Evolutionary conservation across 1,140 invertebrate species (phyloP).

Genomic region (Drosophila bipectinata): DNA sequence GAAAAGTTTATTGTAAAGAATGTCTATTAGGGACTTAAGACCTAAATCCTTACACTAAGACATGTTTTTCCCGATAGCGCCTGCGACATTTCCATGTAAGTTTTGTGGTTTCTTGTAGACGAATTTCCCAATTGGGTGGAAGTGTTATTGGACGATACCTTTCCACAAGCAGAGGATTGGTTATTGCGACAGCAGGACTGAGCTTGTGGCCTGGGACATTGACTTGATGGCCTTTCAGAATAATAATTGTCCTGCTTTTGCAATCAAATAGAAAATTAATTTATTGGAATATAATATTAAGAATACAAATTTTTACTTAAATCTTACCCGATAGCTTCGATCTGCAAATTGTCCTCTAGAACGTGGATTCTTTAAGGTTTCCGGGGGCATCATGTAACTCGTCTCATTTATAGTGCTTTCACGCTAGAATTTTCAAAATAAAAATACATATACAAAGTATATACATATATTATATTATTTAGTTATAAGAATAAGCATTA

Average conservation of each 20-base stretch:
- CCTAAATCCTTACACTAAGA: neutral
- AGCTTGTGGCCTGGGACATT: neutral
- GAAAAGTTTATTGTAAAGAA: neutral
- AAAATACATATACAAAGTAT: too few species aligned
- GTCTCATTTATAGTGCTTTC: slow-evolving; percentile 17
- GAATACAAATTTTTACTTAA: neutral
- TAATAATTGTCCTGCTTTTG: neutral
- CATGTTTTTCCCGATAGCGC: neutral
- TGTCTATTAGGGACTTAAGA: too few species aligned
- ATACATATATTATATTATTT: too few species aligned
- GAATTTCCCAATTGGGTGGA: neutral
- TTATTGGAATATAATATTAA: neutral
- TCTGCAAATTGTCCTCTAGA: neutral
- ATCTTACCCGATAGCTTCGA: neutral
- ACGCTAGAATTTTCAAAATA: slow-evolving; percentile 1
- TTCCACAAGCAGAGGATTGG: neutral
- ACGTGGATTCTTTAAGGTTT: neutral
- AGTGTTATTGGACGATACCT: neutral
- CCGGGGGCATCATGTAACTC: slow-evolving; percentile 20
- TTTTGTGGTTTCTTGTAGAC: neutral
- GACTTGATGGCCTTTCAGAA: neutral
- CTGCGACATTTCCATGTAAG: neutral
- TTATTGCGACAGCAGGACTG: too few species aligned
- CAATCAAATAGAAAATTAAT: neutral
- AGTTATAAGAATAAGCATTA: too few species aligned